Evolutionary conservation across 1,140 invertebrate species (phyloP).

Genomic region (Choristoneura fumiferana): DNA sequence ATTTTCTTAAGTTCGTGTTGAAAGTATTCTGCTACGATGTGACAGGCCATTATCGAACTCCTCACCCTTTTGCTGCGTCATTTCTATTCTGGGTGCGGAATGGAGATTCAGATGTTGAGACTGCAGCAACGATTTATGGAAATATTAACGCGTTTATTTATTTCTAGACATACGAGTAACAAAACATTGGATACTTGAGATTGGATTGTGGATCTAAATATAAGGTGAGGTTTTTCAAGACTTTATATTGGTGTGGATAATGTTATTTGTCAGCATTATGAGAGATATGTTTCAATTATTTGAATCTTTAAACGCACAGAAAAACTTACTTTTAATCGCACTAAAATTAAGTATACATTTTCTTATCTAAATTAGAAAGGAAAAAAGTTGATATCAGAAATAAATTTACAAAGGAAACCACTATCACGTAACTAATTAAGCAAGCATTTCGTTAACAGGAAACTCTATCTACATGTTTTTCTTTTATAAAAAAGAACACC

Average conservation of each 20-base stretch:
- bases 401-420: background rate
- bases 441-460: background rate
- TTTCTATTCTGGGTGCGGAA: slow-evolving; percentile 12
- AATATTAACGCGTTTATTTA: slow-evolving; percentile 15
- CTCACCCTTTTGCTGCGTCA: background rate
- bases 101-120: slow-evolving; percentile 3
- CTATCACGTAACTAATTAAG: background rate
- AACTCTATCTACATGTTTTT: background rate
- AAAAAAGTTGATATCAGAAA: too few species aligned
- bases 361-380: too few species aligned
- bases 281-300: too few species aligned
- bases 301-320: too few species aligned
- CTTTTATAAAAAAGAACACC: slow-evolving; percentile 10
- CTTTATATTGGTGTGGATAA: too few species aligned
- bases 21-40: background rate
- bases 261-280: too few species aligned
- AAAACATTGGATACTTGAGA: background rate
- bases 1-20: slow-evolving; percentile 1
- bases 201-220: too few species aligned
- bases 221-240: too few species aligned
- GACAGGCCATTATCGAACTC: slow-evolving; percentile 11
- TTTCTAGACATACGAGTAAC: background rate
- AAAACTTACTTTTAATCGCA: too few species aligned
- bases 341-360: too few species aligned
- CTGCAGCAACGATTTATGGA: slow-evolving; percentile 17